These are phyloP conservation scores for Cavia porcellus DNA, from an alignment of 2,113 vertebrate species.

Conservation along the genomic window DNA sequence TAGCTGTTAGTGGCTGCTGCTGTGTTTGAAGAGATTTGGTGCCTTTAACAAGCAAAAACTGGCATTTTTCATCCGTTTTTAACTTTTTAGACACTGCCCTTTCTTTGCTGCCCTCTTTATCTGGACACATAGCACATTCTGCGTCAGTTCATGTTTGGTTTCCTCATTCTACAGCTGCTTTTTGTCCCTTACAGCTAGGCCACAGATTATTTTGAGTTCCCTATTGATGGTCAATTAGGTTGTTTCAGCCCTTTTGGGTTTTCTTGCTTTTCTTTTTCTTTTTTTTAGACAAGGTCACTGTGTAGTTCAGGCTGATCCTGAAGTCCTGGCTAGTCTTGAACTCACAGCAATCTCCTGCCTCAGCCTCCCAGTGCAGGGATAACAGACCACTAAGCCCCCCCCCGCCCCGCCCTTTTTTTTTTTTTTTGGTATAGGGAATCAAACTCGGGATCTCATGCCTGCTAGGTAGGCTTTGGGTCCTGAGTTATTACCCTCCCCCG, in stretches of 20 bases:
- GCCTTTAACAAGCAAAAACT: slow-evolving; percentile 30
- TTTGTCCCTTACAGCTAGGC: background rate
- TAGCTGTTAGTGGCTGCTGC: background rate
- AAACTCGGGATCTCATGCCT: too few species aligned
- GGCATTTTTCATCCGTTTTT: background rate
- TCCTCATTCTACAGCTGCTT: background rate
- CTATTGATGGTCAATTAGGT: background rate
- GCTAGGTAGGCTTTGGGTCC: too few species aligned
- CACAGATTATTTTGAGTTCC: background rate
- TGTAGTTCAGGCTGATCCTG: background rate
- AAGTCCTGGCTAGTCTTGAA: background rate
- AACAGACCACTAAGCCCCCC: too few species aligned
- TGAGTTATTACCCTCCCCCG: too few species aligned
- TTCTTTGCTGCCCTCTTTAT: background rate
- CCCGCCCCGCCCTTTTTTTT: rapidly evolving
- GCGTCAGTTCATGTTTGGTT: background rate
- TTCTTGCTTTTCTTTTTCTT: background rate
- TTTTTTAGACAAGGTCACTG: background rate
- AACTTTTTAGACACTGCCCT: background rate
- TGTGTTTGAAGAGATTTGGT: slow-evolving; percentile 1
- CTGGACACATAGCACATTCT: background rate
- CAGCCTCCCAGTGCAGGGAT: background rate
- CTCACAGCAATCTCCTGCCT: background rate
- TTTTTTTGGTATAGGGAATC: too few species aligned
- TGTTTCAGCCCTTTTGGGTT: background rate